phyloP scores from a whole-genome alignment of 2,113 vertebrate genomes.

The Oncorhynchus mykiss region DNA sequence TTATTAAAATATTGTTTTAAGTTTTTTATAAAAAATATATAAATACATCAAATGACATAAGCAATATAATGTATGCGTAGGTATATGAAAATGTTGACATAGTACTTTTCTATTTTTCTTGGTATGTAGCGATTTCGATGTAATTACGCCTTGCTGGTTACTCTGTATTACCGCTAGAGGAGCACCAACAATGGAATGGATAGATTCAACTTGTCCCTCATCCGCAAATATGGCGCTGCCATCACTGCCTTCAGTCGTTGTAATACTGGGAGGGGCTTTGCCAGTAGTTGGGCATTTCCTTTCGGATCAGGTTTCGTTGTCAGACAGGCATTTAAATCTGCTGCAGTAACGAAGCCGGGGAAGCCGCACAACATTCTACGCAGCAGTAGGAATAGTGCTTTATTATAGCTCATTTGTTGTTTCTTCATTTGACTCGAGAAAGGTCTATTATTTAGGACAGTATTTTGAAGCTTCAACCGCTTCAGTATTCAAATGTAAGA shows the following conservation, averaged over 20 bases:
- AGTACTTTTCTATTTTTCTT: too few species aligned
- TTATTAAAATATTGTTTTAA: too few species aligned
- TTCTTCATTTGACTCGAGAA: constrained; percentile 15
- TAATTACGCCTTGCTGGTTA: neutral
- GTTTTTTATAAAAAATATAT: too few species aligned
- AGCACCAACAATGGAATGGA: neutral
- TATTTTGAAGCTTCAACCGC: constrained; percentile 23
- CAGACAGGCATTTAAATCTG: constrained; percentile 80
- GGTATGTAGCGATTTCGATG: neutral
- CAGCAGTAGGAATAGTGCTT: constrained; percentile 10
- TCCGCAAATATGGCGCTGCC: constrained; percentile 73
- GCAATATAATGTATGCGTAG: too few species aligned
- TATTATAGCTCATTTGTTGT: constrained; percentile 14
- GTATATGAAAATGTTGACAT: too few species aligned
- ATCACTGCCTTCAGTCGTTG: constrained; percentile 59
- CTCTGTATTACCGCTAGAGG: constrained; percentile 12
- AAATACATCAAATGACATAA: too few species aligned
- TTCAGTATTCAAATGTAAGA: constrained; percentile 28
- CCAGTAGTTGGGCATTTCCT: constrained; percentile 80
- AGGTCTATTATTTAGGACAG: neutral
- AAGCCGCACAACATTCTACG: constrained; percentile 26
- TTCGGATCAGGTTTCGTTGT: constrained; percentile 66
- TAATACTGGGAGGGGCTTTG: constrained; percentile 61
- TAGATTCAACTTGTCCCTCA: neutral
- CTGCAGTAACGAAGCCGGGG: constrained; percentile 45